Evolutionary conservation across 2,113 vertebrate species (phyloP).

Genomic region (Eulacestoma nigropectus): DNA sequence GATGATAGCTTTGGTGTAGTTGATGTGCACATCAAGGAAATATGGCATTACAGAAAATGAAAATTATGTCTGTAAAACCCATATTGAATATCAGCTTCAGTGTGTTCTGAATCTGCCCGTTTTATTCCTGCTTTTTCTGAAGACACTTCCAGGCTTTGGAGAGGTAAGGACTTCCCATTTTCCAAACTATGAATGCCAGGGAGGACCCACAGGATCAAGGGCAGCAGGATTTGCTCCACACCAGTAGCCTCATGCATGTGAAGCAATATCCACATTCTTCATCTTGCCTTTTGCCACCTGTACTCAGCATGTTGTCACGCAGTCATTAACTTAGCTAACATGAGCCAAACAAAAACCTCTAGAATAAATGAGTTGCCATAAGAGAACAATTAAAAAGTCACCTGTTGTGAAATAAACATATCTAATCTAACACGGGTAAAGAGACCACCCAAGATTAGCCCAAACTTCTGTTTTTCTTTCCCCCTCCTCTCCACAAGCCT

Average conservation of each 20-base stretch:
- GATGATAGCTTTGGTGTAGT: not conserved
- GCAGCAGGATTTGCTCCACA: not conserved
- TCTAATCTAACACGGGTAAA: conserved; percentile 63
- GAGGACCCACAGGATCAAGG: not conserved
- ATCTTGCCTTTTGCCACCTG: conserved; percentile 64
- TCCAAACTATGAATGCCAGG: not conserved
- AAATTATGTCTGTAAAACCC: not conserved
- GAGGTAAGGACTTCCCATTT: not conserved
- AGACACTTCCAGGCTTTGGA: not conserved
- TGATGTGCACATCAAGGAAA: not conserved
- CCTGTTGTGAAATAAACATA: conserved; percentile 73
- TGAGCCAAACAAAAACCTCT: conserved; percentile 59
- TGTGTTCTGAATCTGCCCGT: not conserved
- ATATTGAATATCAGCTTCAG: conserved; percentile 24
- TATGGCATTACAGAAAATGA: not conserved
- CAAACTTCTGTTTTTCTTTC: not conserved
- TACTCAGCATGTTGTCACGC: conserved; percentile 72
- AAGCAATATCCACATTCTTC: conserved; percentile 36
- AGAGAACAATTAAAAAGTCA: conserved; percentile 79
- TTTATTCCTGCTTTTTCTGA: conserved; percentile 9
- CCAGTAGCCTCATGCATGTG: not conserved
- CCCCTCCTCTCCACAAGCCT: not conserved
- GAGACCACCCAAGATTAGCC: conserved; percentile 69
- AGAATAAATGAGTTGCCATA: conserved; percentile 69
- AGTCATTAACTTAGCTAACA: conserved; percentile 67